phyloP scores from a whole-genome alignment of 2,888 invertebrate genomes.

The Netelia fuscicornis region DNA sequence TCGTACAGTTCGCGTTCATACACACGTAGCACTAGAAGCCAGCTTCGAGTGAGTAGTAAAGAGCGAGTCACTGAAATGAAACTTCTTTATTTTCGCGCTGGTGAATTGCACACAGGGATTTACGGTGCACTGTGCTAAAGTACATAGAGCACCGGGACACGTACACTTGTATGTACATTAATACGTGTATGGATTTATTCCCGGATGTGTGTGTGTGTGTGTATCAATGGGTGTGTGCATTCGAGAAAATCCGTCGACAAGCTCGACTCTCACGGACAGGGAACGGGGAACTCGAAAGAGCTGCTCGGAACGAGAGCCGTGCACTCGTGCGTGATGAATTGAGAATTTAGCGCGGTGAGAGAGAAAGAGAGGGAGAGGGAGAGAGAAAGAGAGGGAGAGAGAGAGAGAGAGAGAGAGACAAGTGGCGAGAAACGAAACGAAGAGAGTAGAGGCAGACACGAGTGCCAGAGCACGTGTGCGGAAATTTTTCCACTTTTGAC shows the following conservation, averaged over 20 bases:
- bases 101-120: constrained; percentile 54
- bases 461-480: constrained; percentile 38
- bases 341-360: constrained; percentile 61
- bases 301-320: constrained; percentile 39
- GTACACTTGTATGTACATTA: constrained; percentile 8
- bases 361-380: constrained; percentile 20
- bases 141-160: constrained; percentile 37
- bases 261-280: constrained; percentile 43
- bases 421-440: constrained; percentile 22
- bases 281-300: constrained; percentile 43
- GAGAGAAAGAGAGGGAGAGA: constrained; percentile 16
- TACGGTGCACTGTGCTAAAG: constrained; percentile 49
- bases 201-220: background rate
- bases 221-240: background rate
- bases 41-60: constrained; percentile 44
- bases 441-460: constrained; percentile 39
- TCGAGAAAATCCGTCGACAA: constrained; percentile 55
- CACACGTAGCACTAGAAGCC: constrained; percentile 16
- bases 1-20: background rate
- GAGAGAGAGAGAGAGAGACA: constrained; percentile 11
- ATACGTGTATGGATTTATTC: background rate
- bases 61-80: constrained; percentile 56
- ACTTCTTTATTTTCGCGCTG: constrained; percentile 58
- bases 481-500: constrained; percentile 17
- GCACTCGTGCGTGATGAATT: constrained; percentile 61